Evolutionary conservation across 2,888 invertebrate genomes (phyloP).

Genomic region (Ametastegia equiseti): DNA sequence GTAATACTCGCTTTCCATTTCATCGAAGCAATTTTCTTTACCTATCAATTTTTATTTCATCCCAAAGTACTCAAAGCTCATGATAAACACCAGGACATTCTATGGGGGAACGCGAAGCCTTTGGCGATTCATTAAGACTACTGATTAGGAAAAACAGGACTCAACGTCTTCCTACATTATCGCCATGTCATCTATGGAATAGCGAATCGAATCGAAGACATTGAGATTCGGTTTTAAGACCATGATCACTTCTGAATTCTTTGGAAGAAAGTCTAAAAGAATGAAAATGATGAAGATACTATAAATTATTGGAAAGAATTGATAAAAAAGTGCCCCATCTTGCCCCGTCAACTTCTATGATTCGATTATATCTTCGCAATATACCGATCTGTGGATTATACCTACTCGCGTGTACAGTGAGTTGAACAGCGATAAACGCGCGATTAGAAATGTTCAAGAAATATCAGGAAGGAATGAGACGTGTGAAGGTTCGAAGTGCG

Average conservation of each 20-base stretch:
- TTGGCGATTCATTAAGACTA: conserved; percentile 21
- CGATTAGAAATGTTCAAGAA: conserved; percentile 2
- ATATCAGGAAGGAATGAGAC: conserved; percentile 18
- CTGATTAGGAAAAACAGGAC: conserved; percentile 21
- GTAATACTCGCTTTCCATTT: neutral
- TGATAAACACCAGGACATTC: no score
- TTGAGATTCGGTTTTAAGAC: no score
- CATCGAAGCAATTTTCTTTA: neutral
- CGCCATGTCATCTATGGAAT: no score
- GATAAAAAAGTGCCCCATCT: no score
- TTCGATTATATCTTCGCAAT: neutral
- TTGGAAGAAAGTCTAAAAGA: no score
- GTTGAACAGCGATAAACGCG: conserved; percentile 19
- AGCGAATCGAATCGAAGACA: no score
- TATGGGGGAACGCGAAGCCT: neutral
- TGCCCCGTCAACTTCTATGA: neutral
- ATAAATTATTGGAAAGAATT: no score
- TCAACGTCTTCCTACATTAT: neutral
- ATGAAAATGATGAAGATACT: no score
- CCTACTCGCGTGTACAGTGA: neutral
- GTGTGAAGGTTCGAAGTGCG: conserved; percentile 38
- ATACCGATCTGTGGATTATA: neutral
- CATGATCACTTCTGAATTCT: no score
- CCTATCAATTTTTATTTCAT: no score
- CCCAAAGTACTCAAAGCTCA: no score